A percentile compares a stretch with the other conserved stretches of the same genome.
Conservation (phyloP, 2,888 invertebrate species). For the Dermolepida albohirtum region DNA sequence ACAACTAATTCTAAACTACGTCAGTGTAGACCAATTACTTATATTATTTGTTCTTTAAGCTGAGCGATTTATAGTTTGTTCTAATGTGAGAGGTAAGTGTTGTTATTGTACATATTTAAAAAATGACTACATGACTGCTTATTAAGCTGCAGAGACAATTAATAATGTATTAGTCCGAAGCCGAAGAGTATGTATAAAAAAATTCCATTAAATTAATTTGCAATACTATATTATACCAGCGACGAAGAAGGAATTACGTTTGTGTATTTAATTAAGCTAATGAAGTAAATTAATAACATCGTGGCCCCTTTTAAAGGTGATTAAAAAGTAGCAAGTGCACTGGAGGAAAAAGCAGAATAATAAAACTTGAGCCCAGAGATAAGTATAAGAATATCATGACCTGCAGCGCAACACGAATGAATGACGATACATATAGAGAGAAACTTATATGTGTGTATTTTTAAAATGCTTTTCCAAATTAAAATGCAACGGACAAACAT, state of each 20-base stretch:
- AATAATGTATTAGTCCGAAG: constrained; percentile 8
- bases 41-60: no score
- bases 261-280: constrained; percentile 40
- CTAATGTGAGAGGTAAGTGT: neutral
- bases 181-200: constrained; percentile 31
- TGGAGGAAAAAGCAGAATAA: constrained; percentile 10
- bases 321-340: constrained; percentile 10
- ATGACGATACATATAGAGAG: constrained; percentile 27
- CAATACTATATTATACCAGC: constrained; percentile 25
- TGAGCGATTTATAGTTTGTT: no score
- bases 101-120: neutral
- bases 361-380: constrained; percentile 12
- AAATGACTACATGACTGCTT: neutral
- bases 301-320: constrained; percentile 14
- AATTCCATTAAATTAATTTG: constrained; percentile 37
- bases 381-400: constrained; percentile 29
- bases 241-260: neutral
- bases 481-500: constrained; percentile 65
- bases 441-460: constrained; percentile 39
- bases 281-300: constrained; percentile 37
- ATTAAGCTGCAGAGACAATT: constrained; percentile 1
- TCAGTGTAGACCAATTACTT: no score
- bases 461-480: constrained; percentile 60
- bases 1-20: no score
- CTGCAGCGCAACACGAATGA: constrained; percentile 14